Evolutionary conservation across 2,888 invertebrate species (phyloP).

Genomic region (Dicranocentrus wangi): DNA sequence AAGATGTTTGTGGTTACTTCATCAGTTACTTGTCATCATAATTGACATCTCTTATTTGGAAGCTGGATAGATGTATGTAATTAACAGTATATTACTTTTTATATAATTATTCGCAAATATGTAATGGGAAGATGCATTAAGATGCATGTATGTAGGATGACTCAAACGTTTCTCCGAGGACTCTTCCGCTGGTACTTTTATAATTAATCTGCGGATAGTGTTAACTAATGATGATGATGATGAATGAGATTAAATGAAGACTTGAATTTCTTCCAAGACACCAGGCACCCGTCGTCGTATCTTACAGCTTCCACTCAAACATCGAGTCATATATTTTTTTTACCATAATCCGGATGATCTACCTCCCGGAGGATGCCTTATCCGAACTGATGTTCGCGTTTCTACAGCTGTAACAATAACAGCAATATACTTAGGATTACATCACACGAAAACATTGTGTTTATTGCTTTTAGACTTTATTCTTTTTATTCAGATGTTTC

Average conservation of each 20-base stretch:
- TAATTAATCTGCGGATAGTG: not conserved
- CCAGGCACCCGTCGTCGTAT: not conserved
- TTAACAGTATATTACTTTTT: not conserved
- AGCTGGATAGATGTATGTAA: not conserved
- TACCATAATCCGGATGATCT: conserved; percentile 81
- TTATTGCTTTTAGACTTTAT: no score
- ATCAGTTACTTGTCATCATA: no score
- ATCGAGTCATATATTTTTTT: conserved; percentile 9
- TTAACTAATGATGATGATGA: not conserved
- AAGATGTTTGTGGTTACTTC: no score
- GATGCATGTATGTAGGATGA: not conserved
- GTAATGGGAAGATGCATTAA: not conserved
- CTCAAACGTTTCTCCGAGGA: not conserved
- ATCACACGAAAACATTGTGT: no score
- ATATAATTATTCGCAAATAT: not conserved
- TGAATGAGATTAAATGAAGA: not conserved
- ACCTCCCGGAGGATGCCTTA: conserved; percentile 92
- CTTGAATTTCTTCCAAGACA: not conserved
- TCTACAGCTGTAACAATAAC: conserved; percentile 79
- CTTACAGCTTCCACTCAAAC: not conserved
- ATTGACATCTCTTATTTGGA: not conserved
- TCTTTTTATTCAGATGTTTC: no score
- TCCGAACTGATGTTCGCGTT: conserved; percentile 86
- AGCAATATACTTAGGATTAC: no score
- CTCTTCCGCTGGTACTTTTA: not conserved